Evolutionary conservation across 2,888 invertebrate species (phyloP), one percentile per base, ranked within the genome.

Genomic region (Meghimatium bilineatum): DNA sequence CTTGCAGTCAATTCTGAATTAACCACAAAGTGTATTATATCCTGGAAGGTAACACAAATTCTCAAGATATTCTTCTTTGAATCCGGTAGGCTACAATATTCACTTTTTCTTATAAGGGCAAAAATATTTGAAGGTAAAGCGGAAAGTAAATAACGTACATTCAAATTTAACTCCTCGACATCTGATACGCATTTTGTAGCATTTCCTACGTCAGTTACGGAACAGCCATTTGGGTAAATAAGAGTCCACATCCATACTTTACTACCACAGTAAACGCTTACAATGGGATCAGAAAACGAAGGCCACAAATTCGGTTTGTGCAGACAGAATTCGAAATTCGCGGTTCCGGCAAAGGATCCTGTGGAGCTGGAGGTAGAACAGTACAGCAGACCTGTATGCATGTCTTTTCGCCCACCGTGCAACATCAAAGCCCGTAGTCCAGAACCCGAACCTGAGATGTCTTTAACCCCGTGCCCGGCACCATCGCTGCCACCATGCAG

Each of bases 401-500:
- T n/a, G 5, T n/a, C 69, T 0, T 10, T 60, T 29, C 32, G 8
- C 0, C 80, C 80, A 26, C 80, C 80, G 20, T 71, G 80, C 29
- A 71, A 52, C 36, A n/a, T 56, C 12, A 69, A 71, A 69, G 34
- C 36, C 5, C 80, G 71, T 14, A 36, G 34, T 23, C 69, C 80
- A 34, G 80, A 80, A 72, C 71, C 69, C 0, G 80, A 80, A 36
- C 80, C 80, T 12, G 56, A 69, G 29, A 80, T 80, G 80, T 17
- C 71, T 8, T 38, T 29, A 23, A 71, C 49, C 29, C 71, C 80
- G 1, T 80, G 80, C 56, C 80, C 80, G 0, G 34, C 56, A 17
- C 80, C 80, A 17, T 10, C 34, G 23, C 26, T 80, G 0, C 80
- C 80, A 26, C 71, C 80, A 0, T 80, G 80, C 56, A 49, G 80